Evolutionary conservation across 1,140 invertebrate genomes (phyloP).

Genomic region (Andricus grossulariae): DNA sequence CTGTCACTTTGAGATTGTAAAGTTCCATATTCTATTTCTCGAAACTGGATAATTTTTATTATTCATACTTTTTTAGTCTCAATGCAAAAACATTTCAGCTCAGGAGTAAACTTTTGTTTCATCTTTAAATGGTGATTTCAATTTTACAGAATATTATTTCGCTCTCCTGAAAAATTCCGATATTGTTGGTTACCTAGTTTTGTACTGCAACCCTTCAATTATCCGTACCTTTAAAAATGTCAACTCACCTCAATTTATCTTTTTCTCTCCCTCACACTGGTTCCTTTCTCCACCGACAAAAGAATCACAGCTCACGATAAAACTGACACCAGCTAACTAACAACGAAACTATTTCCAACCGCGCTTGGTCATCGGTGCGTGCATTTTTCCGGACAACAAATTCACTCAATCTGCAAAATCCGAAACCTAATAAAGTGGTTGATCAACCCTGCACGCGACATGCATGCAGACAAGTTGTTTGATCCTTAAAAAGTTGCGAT

Average conservation of each 20-base stretch:
- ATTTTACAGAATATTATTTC: too few relatives aligned
- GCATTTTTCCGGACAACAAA: background rate
- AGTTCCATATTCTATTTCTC: too few relatives aligned
- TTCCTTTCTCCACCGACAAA: background rate
- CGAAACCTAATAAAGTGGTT: background rate
- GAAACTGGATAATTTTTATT: too few relatives aligned
- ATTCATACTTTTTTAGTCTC: too few relatives aligned
- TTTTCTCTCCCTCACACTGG: background rate
- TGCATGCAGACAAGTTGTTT: background rate
- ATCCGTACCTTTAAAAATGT: background rate
- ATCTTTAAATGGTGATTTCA: too few relatives aligned
- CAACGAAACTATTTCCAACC: background rate
- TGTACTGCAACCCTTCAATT: too few relatives aligned
- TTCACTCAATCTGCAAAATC: background rate
- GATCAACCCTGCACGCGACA: background rate
- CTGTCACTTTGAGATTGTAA: too few relatives aligned
- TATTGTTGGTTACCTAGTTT: too few relatives aligned
- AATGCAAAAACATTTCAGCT: too few relatives aligned
- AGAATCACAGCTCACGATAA: constrained; percentile 22
- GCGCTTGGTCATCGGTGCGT: background rate
- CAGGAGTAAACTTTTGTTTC: too few relatives aligned
- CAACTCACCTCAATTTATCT: constrained; percentile 16
- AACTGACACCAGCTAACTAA: constrained; percentile 24
- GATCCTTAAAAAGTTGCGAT: background rate
- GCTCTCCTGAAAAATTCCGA: too few relatives aligned